Conservation (phyloP, 2,113 vertebrate species). For the Melanotaenia duboulayi region DNA sequence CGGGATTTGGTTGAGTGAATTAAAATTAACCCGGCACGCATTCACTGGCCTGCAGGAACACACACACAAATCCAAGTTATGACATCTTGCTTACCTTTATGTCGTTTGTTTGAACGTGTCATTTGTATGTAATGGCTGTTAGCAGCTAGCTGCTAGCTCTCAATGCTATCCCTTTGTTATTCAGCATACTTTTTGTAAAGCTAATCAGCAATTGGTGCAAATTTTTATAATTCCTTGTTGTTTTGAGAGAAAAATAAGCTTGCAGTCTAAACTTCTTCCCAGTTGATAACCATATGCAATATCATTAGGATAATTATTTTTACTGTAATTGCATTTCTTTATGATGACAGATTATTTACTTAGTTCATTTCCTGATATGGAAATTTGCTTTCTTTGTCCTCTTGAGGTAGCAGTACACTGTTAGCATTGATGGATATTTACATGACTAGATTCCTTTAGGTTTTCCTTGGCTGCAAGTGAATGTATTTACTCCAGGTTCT, state of each 20-base stretch:
- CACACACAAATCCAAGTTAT: too few relatives aligned
- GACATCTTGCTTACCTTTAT: too few relatives aligned
- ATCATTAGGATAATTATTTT: background rate
- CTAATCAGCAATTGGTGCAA: too few relatives aligned
- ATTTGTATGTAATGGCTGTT: too few relatives aligned
- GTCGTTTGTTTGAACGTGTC: too few relatives aligned
- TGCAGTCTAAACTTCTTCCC: constrained; percentile 1
- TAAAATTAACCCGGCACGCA: too few relatives aligned
- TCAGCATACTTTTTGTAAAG: too few relatives aligned
- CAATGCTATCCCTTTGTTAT: too few relatives aligned
- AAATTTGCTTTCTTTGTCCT: background rate
- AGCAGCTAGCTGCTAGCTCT: too few relatives aligned
- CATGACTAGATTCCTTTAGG: background rate
- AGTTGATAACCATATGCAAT: background rate
- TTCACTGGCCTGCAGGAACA: too few relatives aligned
- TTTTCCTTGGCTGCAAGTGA: constrained; percentile 14
- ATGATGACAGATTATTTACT: constrained; percentile 8
- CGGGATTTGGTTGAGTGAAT: too few relatives aligned
- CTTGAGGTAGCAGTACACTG: background rate
- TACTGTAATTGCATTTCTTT: background rate
- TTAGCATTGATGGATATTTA: background rate
- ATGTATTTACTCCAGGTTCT: constrained; percentile 3
- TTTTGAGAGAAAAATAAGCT: background rate
- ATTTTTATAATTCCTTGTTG: too few relatives aligned
- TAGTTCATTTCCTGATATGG: constrained; percentile 1